A percentile compares a stretch with the other conserved stretches of the same genome.
These are phyloP conservation scores for Delphinus delphis DNA, from an alignment of 2,113 vertebrate genomes.

Conservation along the genomic window DNA sequence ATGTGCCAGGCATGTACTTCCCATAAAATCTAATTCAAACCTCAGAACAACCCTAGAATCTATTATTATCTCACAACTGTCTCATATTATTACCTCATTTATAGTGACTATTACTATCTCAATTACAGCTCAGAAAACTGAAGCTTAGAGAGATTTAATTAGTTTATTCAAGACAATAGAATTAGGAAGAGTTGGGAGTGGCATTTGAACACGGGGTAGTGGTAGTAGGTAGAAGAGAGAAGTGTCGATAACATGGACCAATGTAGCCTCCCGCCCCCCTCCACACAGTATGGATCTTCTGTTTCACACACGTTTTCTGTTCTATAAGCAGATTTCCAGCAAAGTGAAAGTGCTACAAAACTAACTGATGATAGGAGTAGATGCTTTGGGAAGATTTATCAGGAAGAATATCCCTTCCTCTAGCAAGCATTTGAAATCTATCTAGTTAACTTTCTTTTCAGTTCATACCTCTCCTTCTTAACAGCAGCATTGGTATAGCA, in stretches of 20 bases:
- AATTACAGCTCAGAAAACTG: background rate
- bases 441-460: constrained; percentile 14
- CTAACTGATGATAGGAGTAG: background rate
- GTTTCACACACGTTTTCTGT: constrained; percentile 34
- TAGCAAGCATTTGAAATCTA: background rate
- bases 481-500: background rate
- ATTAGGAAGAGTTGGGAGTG: background rate
- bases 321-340: constrained; percentile 17
- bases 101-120: background rate
- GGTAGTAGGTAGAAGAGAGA: background rate
- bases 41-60: background rate
- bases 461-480: constrained; percentile 17
- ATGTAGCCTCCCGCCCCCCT: background rate
- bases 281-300: background rate
- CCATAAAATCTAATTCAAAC: background rate
- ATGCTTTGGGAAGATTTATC: constrained; percentile 26
- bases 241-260: background rate
- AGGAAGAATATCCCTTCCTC: background rate
- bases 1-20: background rate
- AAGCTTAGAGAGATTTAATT: background rate
- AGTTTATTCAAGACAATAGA: background rate
- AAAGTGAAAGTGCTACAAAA: background rate
- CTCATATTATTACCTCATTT: background rate
- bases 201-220: background rate
- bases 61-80: background rate